A percentile compares a stretch with the other conserved stretches of the same genome.
phyloP scores from a whole-genome alignment of 2,888 invertebrate genomes.

The Drosophila mercatorum region DNA sequence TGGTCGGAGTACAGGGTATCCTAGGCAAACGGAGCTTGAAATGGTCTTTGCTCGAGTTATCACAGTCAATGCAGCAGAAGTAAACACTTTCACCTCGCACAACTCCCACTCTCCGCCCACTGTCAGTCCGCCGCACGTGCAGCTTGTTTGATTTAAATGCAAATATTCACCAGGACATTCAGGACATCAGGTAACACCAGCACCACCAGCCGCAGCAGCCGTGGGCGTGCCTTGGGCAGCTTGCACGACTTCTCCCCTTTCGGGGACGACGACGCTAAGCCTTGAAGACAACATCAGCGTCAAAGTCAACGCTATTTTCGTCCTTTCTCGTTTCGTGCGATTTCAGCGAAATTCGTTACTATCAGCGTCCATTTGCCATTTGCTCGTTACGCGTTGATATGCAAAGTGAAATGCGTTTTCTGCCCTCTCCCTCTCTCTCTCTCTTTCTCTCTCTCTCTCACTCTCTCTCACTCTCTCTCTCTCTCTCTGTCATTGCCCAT shows the following conservation, averaged over 20 bases:
- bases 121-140: background rate
- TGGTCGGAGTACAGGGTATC: slow-evolving; percentile 27
- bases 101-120: background rate
- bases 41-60: slow-evolving; percentile 20
- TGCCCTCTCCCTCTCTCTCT: background rate
- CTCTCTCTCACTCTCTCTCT: too few relatives aligned
- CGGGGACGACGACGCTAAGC: background rate
- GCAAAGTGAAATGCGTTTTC: slow-evolving; percentile 74
- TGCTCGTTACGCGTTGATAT: slow-evolving; percentile 45
- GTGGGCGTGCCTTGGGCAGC: slow-evolving; percentile 6
- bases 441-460: background rate
- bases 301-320: slow-evolving; percentile 28
- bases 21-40: slow-evolving; percentile 37
- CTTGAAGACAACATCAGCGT: slow-evolving; percentile 23
- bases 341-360: slow-evolving; percentile 22
- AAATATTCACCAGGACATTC: slow-evolving; percentile 55
- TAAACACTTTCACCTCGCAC: slow-evolving; percentile 6
- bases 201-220: slow-evolving; percentile 1
- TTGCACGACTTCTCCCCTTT: background rate
- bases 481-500: background rate
- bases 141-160: slow-evolving; percentile 68
- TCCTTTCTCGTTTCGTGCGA: slow-evolving; percentile 3
- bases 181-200: slow-evolving; percentile 39
- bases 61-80: slow-evolving; percentile 25
- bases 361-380: slow-evolving; percentile 39